Base-by-base conservation (phyloP, 2,888 invertebrate genomes). In the Dryocosmus kuriphilus region DNA sequence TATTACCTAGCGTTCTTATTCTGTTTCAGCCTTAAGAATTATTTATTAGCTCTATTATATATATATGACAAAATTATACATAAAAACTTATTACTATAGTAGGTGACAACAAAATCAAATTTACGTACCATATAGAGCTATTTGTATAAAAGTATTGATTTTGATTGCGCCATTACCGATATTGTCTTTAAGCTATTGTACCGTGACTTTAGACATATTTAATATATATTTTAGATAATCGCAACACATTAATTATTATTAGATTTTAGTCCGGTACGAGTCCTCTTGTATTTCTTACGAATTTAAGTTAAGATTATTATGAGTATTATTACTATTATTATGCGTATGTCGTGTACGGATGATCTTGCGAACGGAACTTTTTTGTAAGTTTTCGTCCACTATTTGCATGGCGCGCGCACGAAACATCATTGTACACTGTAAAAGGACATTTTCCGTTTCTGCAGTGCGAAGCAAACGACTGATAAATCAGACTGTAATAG, bases 141-240 rank as follows among this genome's bases (percentile, higher is more conserved):
- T 88, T 89, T 88, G 88, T 89, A 88, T 84, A 87, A 89, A 87
- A 81, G 79, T 81, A 82, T 86, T 88, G 85, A 84, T 85, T 87
- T 88, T 80, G 80, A 79, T 76, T 77, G 73, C 75, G 71, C 80
- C 79, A 77, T 75, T 77, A 79, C 35, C 27, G 14, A 73, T 7
- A 63, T 63, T 63, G 63, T 63, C 63, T 63, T 63, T 35, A 63
- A 35, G 35, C n/a, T 63, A 35, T 35, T 63, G 32, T 63, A 63
- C 63, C 35, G n/a, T 63, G 63, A 63, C 63, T 63, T 32, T 63
- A 35, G 24, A 14, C 14, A 57, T 57, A 57, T 57, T 57, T 57
- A 57, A 57, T 57, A 57, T 27, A 57, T 83, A 83, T 85, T 85
- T 84, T 83, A 82, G 81, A 82, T 85, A 83, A 85, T 85, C 83